Conservation (phyloP, 1,140 invertebrate genomes). For the Aporrectodea caliginosa region DNA sequence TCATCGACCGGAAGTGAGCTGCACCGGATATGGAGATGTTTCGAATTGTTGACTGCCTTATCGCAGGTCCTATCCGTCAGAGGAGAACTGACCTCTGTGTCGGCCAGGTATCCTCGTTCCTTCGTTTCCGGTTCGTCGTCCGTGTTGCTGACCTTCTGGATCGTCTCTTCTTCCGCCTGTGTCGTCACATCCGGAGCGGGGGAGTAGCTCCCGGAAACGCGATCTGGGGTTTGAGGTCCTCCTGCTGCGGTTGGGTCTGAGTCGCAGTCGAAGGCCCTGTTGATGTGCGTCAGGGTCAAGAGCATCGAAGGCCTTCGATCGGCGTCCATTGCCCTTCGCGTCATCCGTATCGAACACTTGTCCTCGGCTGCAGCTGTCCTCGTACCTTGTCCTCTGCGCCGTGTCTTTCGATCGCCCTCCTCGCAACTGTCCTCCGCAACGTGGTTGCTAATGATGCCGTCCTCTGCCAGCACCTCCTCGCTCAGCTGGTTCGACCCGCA, state of each 20-base stretch:
- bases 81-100: slow-evolving; percentile 30
- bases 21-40: no score
- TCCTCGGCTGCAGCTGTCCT: no score
- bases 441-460: neutral
- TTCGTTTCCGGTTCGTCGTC: neutral
- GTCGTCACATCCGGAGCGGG: neutral
- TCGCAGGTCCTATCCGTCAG: neutral
- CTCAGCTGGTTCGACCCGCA: neutral
- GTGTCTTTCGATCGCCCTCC: neutral
- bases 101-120: slow-evolving; percentile 30
- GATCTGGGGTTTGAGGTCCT: neutral
- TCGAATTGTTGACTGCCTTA: neutral
- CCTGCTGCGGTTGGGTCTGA: neutral
- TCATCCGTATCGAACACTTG: no score
- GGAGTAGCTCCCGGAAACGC: no score
- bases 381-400: neutral
- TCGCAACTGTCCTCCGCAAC: neutral
- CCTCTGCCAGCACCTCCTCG: neutral
- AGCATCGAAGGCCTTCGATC: neutral
- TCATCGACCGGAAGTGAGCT: neutral
- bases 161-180: neutral
- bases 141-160: neutral
- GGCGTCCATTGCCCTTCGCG: neutral
- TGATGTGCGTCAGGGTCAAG: neutral
- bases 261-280: neutral